phyloP scores from a whole-genome alignment of 2,113 vertebrate genomes.

The Thamnaconus septentrionalis region DNA sequence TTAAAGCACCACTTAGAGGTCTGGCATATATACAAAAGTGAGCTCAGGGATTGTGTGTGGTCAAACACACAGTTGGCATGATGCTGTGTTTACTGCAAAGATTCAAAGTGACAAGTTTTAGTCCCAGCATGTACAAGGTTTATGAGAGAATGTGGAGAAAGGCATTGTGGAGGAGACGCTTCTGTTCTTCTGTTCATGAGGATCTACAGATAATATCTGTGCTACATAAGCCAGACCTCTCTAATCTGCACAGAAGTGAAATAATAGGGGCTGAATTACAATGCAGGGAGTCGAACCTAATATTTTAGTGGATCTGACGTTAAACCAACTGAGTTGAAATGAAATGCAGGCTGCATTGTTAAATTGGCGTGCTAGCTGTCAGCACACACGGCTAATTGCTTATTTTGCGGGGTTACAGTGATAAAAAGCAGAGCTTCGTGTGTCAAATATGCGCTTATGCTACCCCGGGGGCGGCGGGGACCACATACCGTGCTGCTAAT shows the following conservation, averaged over 20 bases:
- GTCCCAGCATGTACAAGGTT: no score
- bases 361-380: constrained; percentile 30
- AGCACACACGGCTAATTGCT: constrained; percentile 31
- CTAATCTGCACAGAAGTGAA: constrained; percentile 19
- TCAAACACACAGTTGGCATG: no score
- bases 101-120: no score
- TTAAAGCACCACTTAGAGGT: no score
- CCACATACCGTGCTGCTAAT: constrained; percentile 31
- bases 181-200: constrained; percentile 25
- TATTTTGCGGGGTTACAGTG: constrained; percentile 26
- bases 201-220: constrained; percentile 55
- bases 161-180: no score
- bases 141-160: no score
- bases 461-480: no score
- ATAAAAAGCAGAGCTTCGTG: constrained; percentile 33
- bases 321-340: constrained; percentile 29
- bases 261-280: constrained; percentile 16
- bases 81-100: no score
- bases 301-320: constrained; percentile 9
- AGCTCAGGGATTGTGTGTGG: not conserved
- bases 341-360: constrained; percentile 10
- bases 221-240: constrained; percentile 12
- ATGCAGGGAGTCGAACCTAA: constrained; percentile 1
- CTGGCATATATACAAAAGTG: not conserved
- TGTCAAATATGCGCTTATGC: constrained; percentile 1